Conservation (phyloP, 1,140 invertebrate genomes). For the Macrobrachium nipponense region DNA sequence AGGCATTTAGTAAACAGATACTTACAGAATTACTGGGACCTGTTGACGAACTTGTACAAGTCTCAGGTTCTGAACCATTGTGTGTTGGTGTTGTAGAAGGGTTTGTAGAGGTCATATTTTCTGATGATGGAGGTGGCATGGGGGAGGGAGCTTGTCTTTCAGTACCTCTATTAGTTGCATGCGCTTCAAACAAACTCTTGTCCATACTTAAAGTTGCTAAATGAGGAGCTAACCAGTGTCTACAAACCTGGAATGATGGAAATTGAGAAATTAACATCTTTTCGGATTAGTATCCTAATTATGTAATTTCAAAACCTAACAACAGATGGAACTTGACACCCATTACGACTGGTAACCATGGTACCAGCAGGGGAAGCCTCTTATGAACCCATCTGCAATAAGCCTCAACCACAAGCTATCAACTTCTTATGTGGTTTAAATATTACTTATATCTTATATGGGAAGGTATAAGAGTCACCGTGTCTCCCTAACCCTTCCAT, state of each 20-base stretch:
- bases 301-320: too few relatives aligned
- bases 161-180: conserved; percentile 61
- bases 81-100: conserved; percentile 71
- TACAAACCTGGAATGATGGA: conserved; percentile 71
- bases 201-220: conserved; percentile 84
- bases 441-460: too few relatives aligned
- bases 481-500: too few relatives aligned
- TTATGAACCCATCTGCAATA: too few relatives aligned
- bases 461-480: too few relatives aligned
- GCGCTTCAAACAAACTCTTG: conserved; percentile 79
- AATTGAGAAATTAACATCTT: background rate
- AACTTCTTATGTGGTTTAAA: too few relatives aligned
- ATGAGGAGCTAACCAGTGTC: conserved; percentile 84
- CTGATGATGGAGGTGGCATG: conserved; percentile 74
- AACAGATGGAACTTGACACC: too few relatives aligned
- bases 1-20: background rate
- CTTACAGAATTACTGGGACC: too few relatives aligned
- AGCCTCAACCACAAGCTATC: too few relatives aligned
- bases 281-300: too few relatives aligned
- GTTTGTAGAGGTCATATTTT: conserved; percentile 66
- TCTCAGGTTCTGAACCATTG: conserved; percentile 64
- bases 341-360: too few relatives aligned
- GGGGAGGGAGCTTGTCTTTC: conserved; percentile 71
- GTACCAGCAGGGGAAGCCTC: too few relatives aligned
- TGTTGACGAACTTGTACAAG: background rate